Evolutionary conservation across 2,797 vertebrate genomes (phyloP), one percentile per base, ranked within the genome.

Genomic region (Nasua narica): DNA sequence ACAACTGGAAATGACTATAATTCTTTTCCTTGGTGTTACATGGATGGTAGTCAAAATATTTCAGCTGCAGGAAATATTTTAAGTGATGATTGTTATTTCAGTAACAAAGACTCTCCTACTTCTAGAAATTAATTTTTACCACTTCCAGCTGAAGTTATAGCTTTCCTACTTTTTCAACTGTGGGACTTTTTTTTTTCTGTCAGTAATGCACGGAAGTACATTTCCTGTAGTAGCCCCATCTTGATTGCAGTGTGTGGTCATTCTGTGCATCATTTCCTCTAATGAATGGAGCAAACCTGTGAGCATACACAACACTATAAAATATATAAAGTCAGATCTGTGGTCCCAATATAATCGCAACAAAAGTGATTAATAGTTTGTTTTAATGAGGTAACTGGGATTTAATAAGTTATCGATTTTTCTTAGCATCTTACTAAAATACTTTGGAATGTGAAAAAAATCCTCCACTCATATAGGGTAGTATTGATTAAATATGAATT

Each of bases 351-450:
- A 90, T 79, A 93, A 89, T 60, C 92, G 65, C 43, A 86, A 70
- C 95, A 94, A 97, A 95, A 50, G 65, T 97, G 96, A 98, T 97
- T 95, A 95, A 98, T 97, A 70, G 76, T 97, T 97, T 96, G 87
- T 85, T 83, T 91, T 98, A 98, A 98, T 97, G 94, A 98, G 96
- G 91, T 82, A 97, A 91, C 89, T 95, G 94, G 96, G 94, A 97
- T 97, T 95, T 97, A 97, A 94, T 93, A 98, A 97, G 85, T 79
- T 96, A 92, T 76, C 95, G 84, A 94, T 79, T 97, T 96, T 86
- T 43, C 50, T 94, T 85, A 93, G 58, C 76, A 70, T 92, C 67
- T 97, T 93, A 96, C 58, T 96, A 79, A 98, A 98, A 90, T 96
- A 94, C 90, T 98, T 96, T 92, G 95, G 77, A 86, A 96, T 88